Evolutionary conservation across 2,888 invertebrate genomes (phyloP).

Genomic region (Anthrax anthrax): DNA sequence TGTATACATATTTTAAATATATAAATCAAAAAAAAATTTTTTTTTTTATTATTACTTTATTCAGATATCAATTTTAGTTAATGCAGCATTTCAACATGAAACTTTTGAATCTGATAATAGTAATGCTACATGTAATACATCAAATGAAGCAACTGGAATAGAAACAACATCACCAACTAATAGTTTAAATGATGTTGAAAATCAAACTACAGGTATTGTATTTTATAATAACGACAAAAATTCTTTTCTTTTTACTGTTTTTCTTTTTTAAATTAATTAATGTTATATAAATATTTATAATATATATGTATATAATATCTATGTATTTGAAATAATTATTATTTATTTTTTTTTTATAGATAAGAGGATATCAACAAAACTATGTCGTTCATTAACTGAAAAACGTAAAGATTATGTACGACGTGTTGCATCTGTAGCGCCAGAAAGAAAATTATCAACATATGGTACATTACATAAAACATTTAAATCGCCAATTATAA

Average conservation of each 20-base stretch:
- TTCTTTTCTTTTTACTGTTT: conserved; percentile 1
- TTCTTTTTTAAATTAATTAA: too few relatives aligned
- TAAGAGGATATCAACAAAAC: conserved; percentile 36
- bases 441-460: conserved; percentile 15
- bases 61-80: conserved; percentile 19
- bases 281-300: too few relatives aligned
- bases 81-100: conserved; percentile 16
- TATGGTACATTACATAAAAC: conserved; percentile 18
- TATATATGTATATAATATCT: too few relatives aligned
- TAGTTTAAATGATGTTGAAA: too few relatives aligned
- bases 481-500: conserved; percentile 15
- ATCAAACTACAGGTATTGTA: neutral
- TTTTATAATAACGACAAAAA: conserved; percentile 4
- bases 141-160: conserved; percentile 5
- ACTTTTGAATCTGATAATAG: too few relatives aligned
- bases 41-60: conserved; percentile 1
- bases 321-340: too few relatives aligned
- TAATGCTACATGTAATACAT: too few relatives aligned
- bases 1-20: neutral
- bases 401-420: conserved; percentile 51
- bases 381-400: conserved; percentile 43
- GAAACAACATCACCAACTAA: neutral
- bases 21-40: too few relatives aligned
- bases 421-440: conserved; percentile 43
- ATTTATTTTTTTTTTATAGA: too few relatives aligned